Conservation (phyloP, 2,113 vertebrate genomes). For the Brachypteracias leptosomus region DNA sequence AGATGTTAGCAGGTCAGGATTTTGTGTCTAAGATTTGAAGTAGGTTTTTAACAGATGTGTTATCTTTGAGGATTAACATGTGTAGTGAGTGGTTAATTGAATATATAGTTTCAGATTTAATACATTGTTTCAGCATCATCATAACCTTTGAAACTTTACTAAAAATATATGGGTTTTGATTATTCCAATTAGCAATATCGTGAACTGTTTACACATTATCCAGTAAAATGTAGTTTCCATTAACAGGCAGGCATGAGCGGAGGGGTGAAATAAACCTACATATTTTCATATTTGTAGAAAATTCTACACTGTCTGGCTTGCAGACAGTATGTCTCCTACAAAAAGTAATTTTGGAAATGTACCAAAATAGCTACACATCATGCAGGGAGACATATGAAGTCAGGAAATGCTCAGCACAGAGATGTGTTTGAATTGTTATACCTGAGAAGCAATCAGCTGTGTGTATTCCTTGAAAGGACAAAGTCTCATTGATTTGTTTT, state of each 20-base stretch:
- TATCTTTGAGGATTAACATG: background rate
- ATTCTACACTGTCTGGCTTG: background rate
- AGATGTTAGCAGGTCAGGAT: background rate
- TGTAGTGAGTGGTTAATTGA: background rate
- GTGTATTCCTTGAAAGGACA: background rate
- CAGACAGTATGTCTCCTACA: background rate
- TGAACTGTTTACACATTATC: background rate
- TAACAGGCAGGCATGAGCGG: background rate
- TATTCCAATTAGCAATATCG: background rate
- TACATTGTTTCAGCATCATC: background rate
- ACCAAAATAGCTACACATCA: accelerated
- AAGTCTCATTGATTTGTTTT: background rate
- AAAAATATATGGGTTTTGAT: background rate
- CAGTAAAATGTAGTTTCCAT: background rate
- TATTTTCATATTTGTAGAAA: background rate
- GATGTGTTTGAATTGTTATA: background rate
- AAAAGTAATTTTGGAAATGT: background rate
- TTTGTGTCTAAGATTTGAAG: background rate
- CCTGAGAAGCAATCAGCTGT: background rate
- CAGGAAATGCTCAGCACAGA: background rate
- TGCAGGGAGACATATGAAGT: background rate
- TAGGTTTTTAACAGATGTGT: background rate
- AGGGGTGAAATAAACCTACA: background rate
- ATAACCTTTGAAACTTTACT: background rate
- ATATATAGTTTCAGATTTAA: background rate